Conservation (phyloP, 2,797 vertebrate genomes). For the Hemibagrus guttatus region DNA sequence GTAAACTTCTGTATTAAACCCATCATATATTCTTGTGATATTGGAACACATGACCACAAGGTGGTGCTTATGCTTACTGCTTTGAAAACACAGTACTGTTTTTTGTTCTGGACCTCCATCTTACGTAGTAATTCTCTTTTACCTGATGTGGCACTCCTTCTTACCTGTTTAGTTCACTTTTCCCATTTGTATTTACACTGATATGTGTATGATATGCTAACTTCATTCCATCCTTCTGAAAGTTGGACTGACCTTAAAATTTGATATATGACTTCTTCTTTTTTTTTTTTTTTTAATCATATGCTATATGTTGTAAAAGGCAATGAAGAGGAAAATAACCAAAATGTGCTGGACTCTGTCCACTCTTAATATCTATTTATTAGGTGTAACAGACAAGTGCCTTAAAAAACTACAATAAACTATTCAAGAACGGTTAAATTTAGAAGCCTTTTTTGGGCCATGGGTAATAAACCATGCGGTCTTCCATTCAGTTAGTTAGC, state of each 20-base stretch:
- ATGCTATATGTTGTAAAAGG: too few relatives aligned
- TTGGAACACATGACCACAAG: slow-evolving; percentile 30
- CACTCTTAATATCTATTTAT: not conserved
- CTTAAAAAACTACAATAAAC: not conserved
- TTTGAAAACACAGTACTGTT: not conserved
- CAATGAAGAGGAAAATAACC: not conserved
- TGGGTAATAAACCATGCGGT: slow-evolving; percentile 51
- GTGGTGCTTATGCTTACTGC: slow-evolving; percentile 54
- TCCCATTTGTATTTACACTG: not conserved
- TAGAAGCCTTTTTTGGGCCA: slow-evolving; percentile 15
- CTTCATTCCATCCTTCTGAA: not conserved
- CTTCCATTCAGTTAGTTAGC: slow-evolving; percentile 44
- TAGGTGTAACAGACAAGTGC: not conserved
- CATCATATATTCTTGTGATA: not conserved
- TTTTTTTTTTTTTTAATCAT: slow-evolving; percentile 10
- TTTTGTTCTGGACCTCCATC: not conserved
- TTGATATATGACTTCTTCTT: too few relatives aligned
- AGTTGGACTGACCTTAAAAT: not conserved
- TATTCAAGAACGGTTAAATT: not conserved
- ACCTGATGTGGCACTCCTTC: not conserved
- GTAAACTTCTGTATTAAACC: too few relatives aligned
- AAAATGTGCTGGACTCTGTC: not conserved
- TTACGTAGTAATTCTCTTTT: not conserved
- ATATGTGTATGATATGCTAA: not conserved
- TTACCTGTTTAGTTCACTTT: slow-evolving; percentile 2